Evolutionary conservation across 2,113 vertebrate genomes (phyloP).

Genomic region (Eublepharis macularius): DNA sequence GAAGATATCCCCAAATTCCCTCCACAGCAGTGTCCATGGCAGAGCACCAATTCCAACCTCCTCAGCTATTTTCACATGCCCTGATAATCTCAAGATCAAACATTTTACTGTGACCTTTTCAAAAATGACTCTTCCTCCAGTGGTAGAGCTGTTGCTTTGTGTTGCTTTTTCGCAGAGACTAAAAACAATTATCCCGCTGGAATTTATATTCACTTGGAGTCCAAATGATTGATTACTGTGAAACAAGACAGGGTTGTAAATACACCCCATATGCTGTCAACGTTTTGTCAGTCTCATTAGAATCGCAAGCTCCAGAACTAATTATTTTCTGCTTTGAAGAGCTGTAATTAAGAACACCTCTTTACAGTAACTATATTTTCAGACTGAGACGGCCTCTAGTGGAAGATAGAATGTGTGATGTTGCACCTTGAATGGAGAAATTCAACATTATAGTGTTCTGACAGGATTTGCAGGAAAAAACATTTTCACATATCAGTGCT

Average conservation of each 20-base stretch:
- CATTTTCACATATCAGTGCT: neutral
- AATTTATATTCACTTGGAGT: neutral
- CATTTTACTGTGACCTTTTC: neutral
- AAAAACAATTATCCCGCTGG: too few species aligned
- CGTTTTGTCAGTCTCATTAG: constrained; percentile 1
- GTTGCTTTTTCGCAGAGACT: too few species aligned
- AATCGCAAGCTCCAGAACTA: neutral
- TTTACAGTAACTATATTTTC: neutral
- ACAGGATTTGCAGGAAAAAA: neutral
- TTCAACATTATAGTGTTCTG: neutral
- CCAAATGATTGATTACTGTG: neutral
- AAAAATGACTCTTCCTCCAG: neutral
- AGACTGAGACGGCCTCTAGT: neutral
- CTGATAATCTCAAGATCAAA: neutral
- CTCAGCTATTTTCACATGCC: constrained; percentile 9
- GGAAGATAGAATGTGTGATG: neutral
- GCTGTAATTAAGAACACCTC: neutral
- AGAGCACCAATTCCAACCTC: neutral
- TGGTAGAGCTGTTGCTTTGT: too few species aligned
- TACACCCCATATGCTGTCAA: neutral
- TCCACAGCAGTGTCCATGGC: neutral
- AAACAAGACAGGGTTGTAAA: neutral
- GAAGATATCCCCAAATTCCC: neutral
- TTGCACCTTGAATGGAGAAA: neutral
- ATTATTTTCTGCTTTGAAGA: constrained; percentile 1